Percentiles rank a stretch among this genome's conserved stretches.
Evolutionary conservation across 2,888 invertebrate species (phyloP).

Genomic region (Drosophila atripex): DNA sequence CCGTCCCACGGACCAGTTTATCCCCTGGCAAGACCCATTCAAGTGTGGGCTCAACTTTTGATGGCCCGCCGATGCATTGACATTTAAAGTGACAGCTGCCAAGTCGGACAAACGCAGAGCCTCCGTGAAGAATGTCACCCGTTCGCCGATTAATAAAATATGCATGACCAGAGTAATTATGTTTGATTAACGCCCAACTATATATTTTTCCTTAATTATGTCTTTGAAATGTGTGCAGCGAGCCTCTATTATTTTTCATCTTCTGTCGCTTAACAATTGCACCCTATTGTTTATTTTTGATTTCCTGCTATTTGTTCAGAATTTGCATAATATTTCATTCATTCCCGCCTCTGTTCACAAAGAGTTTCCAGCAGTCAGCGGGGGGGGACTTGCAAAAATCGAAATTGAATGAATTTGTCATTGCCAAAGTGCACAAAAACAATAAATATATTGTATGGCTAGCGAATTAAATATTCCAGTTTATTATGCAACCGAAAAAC

Average conservation of each 20-base stretch:
- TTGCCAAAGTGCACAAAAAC: slow-evolving; percentile 21
- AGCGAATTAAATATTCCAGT: slow-evolving; percentile 12
- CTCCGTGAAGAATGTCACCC: background rate
- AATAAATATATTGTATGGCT: slow-evolving; percentile 10
- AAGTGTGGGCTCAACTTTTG: slow-evolving; percentile 20
- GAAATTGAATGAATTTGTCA: slow-evolving; percentile 37
- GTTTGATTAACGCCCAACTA: slow-evolving; percentile 74
- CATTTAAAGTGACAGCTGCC: slow-evolving; percentile 67
- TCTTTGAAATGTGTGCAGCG: slow-evolving; percentile 28
- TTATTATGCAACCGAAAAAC: background rate
- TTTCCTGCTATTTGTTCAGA: slow-evolving; percentile 54
- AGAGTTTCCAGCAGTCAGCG: background rate
- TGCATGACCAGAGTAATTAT: slow-evolving; percentile 61
- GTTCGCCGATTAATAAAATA: slow-evolving; percentile 63
- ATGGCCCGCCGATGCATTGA: slow-evolving; percentile 34
- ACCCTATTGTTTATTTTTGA: slow-evolving; percentile 32
- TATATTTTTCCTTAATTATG: slow-evolving; percentile 60
- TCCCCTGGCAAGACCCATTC: slow-evolving; percentile 13
- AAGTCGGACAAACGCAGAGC: slow-evolving; percentile 24
- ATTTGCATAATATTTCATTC: slow-evolving; percentile 54
- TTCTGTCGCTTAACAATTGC: slow-evolving; percentile 55
- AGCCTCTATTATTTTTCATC: slow-evolving; percentile 14
- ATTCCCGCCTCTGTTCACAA: slow-evolving; percentile 12
- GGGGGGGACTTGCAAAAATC: slow-evolving; percentile 5
- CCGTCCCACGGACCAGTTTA: slow-evolving; percentile 22